A percentile compares a stretch with the other conserved stretches of the same genome.
Conservation (phyloP, 37 sponge, comb jelly and placozoan genomes). For the Ephydatia muelleri region DNA sequence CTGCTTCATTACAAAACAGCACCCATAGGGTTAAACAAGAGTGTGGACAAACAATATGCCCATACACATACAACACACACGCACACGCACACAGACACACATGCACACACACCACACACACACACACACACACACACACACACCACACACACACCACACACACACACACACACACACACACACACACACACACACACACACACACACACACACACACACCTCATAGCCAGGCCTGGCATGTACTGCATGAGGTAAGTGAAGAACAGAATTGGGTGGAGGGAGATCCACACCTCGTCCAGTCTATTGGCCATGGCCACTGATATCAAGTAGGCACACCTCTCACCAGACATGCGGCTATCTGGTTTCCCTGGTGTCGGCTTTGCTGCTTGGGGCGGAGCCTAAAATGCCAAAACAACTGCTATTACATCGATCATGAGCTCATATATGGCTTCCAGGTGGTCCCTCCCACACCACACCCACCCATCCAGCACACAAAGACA, state of each 20-base stretch:
- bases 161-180: not conserved
- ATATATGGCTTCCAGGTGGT: not conserved
- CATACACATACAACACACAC: no score
- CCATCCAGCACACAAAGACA: not conserved
- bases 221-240: conserved; percentile 55
- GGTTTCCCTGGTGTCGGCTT: not conserved
- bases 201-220: no score
- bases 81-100: no score
- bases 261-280: conserved; percentile 72
- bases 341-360: conserved; percentile 22
- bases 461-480: not conserved
- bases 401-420: not conserved
- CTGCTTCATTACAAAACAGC: conserved; percentile 7
- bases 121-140: no score
- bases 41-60: no score
- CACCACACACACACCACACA: not conserved
- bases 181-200: no score
- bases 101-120: no score
- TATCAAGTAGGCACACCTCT: conserved; percentile 83
- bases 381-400: not conserved
- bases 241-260: conserved; percentile 84
- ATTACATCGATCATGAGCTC: not conserved
- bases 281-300: conserved; percentile 90
- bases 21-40: not conserved
- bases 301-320: conserved; percentile 85